Evolutionary conservation across 35 echinoderm and acorn worm species (phyloP).

Genomic region (Anneissia japonica): DNA sequence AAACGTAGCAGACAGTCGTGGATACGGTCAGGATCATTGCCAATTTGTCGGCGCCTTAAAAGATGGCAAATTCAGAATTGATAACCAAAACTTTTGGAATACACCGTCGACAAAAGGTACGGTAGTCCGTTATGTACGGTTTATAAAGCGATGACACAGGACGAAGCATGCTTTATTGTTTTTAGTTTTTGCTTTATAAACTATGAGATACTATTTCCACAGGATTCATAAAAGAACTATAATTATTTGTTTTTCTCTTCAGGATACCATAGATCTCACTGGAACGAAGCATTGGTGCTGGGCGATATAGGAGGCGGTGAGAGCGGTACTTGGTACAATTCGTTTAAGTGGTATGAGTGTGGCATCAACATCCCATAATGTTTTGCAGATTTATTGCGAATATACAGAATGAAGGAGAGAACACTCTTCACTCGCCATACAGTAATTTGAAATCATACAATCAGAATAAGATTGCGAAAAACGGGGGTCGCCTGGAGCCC

Average conservation of each 20-base stretch:
- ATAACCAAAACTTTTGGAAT: slow-evolving; percentile 36
- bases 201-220: too few relatives aligned
- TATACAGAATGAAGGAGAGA: too few relatives aligned
- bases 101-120: slow-evolving; percentile 36
- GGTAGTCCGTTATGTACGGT: not conserved
- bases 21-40: slow-evolving; percentile 70
- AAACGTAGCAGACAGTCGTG: slow-evolving; percentile 67
- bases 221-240: too few relatives aligned
- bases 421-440: too few relatives aligned
- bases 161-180: not conserved
- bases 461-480: too few relatives aligned
- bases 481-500: too few relatives aligned
- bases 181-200: too few relatives aligned
- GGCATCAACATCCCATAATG: slow-evolving; percentile 39
- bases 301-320: slow-evolving; percentile 34
- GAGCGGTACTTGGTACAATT: slow-evolving; percentile 20
- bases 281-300: slow-evolving; percentile 10
- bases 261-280: slow-evolving; percentile 16
- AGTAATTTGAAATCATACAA: too few relatives aligned
- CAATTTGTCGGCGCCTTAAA: slow-evolving; percentile 47
- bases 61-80: slow-evolving; percentile 16
- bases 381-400: too few relatives aligned
- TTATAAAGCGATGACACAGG: not conserved
- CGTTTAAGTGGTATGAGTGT: slow-evolving; percentile 55
- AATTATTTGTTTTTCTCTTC: too few relatives aligned